Conservation (phyloP, 2,888 invertebrate species). For the Phrixothrix hirtus region DNA sequence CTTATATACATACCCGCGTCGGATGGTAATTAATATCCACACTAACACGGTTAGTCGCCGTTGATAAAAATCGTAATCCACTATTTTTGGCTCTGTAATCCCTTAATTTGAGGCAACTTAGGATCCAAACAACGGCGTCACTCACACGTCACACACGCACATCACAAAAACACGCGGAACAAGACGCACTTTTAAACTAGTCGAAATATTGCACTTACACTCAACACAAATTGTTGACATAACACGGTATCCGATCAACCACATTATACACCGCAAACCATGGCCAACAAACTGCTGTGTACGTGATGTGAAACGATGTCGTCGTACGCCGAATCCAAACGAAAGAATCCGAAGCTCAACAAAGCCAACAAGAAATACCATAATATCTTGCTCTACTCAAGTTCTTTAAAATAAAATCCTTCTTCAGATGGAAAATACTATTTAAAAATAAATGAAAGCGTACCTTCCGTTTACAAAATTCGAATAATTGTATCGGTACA, state of each 20-base stretch:
- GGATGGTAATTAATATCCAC: conserved; percentile 31
- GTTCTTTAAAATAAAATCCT: too few species aligned
- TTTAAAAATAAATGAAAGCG: too few species aligned
- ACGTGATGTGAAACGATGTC: conserved; percentile 15
- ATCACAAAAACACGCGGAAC: conserved; percentile 11
- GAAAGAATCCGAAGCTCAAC: conserved; percentile 1
- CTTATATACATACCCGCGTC: conserved; percentile 28
- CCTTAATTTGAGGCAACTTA: conserved; percentile 12
- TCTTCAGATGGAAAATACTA: too few species aligned
- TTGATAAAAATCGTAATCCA: conserved; percentile 17
- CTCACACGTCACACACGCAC: conserved; percentile 23
- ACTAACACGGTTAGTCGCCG: conserved; percentile 14
- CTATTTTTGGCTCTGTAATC: conserved; percentile 18
- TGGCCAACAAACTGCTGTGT: conserved; percentile 23
- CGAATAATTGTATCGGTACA: not conserved
- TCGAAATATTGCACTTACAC: conserved; percentile 19
- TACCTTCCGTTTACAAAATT: too few species aligned
- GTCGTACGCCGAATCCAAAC: conserved; percentile 5
- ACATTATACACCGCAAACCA: conserved; percentile 18
- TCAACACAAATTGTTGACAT: conserved; percentile 25
- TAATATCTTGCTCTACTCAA: not conserved
- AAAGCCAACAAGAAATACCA: conserved; percentile 5
- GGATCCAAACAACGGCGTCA: conserved; percentile 22
- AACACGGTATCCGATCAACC: conserved; percentile 24
- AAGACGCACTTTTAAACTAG: conserved; percentile 19